These are phyloP conservation scores for Chelonus insularis DNA, from an alignment of 1,140 invertebrate species.

Conservation along the genomic window DNA sequence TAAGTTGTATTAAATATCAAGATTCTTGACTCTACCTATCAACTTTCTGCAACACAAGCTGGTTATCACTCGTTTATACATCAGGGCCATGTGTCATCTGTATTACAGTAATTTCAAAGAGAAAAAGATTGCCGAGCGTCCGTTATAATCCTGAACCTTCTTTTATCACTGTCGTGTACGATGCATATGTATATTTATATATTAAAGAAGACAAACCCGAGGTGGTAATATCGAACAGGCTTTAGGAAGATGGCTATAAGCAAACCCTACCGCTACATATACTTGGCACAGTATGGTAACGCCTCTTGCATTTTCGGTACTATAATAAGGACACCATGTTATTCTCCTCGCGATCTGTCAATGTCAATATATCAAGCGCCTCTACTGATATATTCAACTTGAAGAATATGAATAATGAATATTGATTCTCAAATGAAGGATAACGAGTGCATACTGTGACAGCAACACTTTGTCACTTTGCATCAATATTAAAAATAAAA, in stretches of 20 bases:
- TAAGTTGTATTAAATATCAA: constrained; percentile 9
- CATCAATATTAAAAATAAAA: not conserved
- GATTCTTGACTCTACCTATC: not conserved
- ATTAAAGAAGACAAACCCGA: constrained; percentile 4
- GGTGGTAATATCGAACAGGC: constrained; percentile 4
- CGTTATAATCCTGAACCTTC: constrained; percentile 7
- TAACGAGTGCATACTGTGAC: not conserved
- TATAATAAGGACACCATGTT: not conserved
- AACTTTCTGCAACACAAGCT: constrained; percentile 7
- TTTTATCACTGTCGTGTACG: constrained; percentile 15
- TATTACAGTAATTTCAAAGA: constrained; percentile 14
- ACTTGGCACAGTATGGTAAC: not conserved
- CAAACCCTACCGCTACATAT: no score
- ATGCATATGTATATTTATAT: constrained; percentile 13
- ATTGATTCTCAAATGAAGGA: not conserved
- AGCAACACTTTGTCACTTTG: not conserved
- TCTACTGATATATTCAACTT: not conserved
- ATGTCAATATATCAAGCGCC: not conserved
- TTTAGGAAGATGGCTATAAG: not conserved
- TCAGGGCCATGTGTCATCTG: constrained; percentile 13
- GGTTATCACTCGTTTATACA: constrained; percentile 11
- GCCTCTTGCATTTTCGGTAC: constrained; percentile 1
- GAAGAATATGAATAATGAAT: not conserved
- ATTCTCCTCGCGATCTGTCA: not conserved
- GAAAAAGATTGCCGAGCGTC: not conserved